phyloP scores from a whole-genome alignment of 2,888 invertebrate species.

The Microctonus brassicae region DNA sequence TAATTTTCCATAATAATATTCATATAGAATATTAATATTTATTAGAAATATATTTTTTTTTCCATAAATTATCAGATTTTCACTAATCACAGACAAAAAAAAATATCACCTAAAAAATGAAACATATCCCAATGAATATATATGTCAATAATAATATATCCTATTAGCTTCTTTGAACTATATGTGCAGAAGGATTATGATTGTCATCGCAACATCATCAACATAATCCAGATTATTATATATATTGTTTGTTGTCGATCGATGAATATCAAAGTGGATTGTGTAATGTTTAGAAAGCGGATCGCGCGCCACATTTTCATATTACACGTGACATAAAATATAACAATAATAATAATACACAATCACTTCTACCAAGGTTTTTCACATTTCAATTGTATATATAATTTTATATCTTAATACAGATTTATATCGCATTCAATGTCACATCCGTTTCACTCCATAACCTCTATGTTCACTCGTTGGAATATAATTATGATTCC shows the following conservation, averaged over 20 bases:
- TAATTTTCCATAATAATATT: too few species aligned
- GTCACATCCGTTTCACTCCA: not conserved
- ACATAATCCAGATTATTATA: slow-evolving; percentile 11
- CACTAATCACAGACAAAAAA: too few species aligned
- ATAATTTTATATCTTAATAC: not conserved
- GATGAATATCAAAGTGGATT: slow-evolving; percentile 37
- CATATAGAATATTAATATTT: too few species aligned
- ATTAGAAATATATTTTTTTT: too few species aligned
- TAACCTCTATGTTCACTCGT: not conserved
- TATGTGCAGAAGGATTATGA: not conserved
- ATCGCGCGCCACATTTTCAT: slow-evolving; percentile 37
- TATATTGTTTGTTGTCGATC: slow-evolving; percentile 3
- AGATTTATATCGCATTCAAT: not conserved
- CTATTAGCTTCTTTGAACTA: not conserved
- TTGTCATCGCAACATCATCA: not conserved
- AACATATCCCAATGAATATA: too few species aligned
- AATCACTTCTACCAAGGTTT: slow-evolving; percentile 25
- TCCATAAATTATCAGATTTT: too few species aligned
- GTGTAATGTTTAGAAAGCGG: slow-evolving; percentile 58
- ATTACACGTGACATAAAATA: slow-evolving; percentile 32
- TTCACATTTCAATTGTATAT: not conserved
- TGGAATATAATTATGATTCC: not conserved
- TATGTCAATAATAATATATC: not conserved
- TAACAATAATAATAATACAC: slow-evolving; percentile 31
- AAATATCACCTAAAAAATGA: too few species aligned